These are phyloP conservation scores for Hippocampus mohnikei DNA, from an alignment of 2,113 vertebrate species.

Conservation along the genomic window DNA sequence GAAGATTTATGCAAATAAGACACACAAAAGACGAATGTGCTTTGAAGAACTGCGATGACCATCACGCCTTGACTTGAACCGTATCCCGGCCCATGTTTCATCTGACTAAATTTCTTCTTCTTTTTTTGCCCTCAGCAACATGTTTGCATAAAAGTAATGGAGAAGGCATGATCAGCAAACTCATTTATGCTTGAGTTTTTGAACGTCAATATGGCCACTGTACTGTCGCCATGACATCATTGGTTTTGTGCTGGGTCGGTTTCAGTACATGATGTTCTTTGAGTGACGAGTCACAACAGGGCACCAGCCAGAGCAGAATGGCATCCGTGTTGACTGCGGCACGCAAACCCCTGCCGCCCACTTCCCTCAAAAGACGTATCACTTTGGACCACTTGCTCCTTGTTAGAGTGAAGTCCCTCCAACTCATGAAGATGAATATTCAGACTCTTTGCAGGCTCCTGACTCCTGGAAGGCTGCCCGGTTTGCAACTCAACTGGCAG, in stretches of 20 bases:
- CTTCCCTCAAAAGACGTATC: slow-evolving; percentile 11
- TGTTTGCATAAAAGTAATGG: neutral
- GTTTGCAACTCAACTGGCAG: slow-evolving; percentile 73
- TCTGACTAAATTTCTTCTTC: too few relatives aligned
- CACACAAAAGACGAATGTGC: neutral
- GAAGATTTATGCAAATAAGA: slow-evolving; percentile 23
- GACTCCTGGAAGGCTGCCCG: slow-evolving; percentile 66
- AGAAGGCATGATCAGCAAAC: neutral
- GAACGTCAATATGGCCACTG: too few relatives aligned
- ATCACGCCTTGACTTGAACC: slow-evolving; percentile 17
- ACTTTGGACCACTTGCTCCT: slow-evolving; percentile 58
- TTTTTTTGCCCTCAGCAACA: neutral
- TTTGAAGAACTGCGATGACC: slow-evolving; percentile 14
- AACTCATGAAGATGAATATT: slow-evolving; percentile 82
- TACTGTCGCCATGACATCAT: too few relatives aligned
- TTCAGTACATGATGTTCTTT: neutral
- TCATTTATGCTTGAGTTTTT: neutral
- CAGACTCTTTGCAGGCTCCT: slow-evolving; percentile 66
- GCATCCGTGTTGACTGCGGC: slow-evolving; percentile 28
- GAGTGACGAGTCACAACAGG: neutral
- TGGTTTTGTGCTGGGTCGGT: neutral
- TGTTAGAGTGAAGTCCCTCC: slow-evolving; percentile 63
- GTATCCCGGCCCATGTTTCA: neutral
- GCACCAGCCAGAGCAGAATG: slow-evolving; percentile 25
- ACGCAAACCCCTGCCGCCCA: slow-evolving; percentile 6